phyloP scores from a whole-genome alignment of 2,113 vertebrate genomes.

The Taxidea taxus region DNA sequence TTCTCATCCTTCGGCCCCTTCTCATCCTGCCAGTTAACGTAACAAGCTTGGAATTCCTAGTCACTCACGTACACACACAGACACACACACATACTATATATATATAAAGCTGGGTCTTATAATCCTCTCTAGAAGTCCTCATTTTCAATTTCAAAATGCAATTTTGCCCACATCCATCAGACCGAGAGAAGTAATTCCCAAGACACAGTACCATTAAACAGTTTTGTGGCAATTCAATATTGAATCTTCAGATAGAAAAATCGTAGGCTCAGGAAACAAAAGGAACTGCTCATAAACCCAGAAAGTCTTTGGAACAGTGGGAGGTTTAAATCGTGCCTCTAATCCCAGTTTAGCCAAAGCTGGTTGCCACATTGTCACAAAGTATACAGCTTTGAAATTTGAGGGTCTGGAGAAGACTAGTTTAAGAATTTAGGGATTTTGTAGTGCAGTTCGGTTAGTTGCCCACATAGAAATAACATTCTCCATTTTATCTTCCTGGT shows the following conservation, averaged over 20 bases:
- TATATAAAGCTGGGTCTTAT: neutral
- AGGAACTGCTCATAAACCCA: neutral
- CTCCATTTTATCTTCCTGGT: slow-evolving; percentile 11
- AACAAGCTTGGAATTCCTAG: neutral
- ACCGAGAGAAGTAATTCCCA: neutral
- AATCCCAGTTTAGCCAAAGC: neutral
- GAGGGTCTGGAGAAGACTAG: neutral
- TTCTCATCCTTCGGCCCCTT: neutral
- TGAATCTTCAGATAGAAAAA: slow-evolving; percentile 13
- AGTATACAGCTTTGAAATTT: neutral
- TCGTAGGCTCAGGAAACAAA: neutral
- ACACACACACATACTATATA: neutral
- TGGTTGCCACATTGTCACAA: neutral
- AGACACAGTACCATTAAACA: neutral
- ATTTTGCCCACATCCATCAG: neutral
- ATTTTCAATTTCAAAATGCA: slow-evolving; percentile 17
- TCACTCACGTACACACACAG: no score
- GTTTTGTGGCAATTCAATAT: slow-evolving; percentile 7
- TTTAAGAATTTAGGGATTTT: neutral
- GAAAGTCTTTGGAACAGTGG: neutral
- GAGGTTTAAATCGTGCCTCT: slow-evolving; percentile 21
- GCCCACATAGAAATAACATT: slow-evolving; percentile 1
- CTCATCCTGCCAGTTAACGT: neutral
- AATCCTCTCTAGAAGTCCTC: neutral
- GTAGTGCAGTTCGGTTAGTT: neutral